Conservation (phyloP, 2,797 vertebrate species). For the Rhinella marina region DNA sequence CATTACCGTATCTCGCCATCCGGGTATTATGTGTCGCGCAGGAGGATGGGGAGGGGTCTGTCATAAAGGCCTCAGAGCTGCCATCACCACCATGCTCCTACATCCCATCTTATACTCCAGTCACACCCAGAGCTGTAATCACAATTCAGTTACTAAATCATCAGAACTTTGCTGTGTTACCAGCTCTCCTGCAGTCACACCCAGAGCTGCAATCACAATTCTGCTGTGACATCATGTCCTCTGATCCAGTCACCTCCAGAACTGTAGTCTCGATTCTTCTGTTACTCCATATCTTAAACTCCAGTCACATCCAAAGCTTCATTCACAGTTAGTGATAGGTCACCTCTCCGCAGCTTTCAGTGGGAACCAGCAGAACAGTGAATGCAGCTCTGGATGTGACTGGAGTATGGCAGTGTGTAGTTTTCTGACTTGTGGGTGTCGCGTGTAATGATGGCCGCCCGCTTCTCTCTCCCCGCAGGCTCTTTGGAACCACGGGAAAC, state of each 20-base stretch:
- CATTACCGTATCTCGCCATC: not conserved
- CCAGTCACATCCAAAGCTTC: no score
- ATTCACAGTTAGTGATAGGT: no score
- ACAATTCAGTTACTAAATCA: no score
- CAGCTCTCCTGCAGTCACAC: no score
- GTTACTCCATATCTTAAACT: not conserved
- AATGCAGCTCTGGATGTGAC: not conserved
- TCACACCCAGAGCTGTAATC: no score
- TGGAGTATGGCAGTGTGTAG: not conserved
- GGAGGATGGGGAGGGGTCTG: no score
- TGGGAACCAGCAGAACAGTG: not conserved
- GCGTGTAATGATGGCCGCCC: not conserved
- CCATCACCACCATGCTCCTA: not conserved
- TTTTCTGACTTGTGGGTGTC: not conserved
- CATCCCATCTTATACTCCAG: no score
- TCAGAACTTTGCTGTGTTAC: no score
- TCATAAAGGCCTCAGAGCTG: not conserved
- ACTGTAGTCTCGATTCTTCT: not conserved
- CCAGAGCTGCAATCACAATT: not conserved
- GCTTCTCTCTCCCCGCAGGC: slow-evolving; percentile 80
- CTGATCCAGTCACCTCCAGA: not conserved
- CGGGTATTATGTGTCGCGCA: no score
- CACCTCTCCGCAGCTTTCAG: not conserved
- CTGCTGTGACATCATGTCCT: not conserved
- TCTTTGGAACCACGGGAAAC: slow-evolving; percentile 99